Percentiles rank a stretch among this genome's conserved stretches.
phyloP scores from a whole-genome alignment of 2,113 vertebrate species.

The Thinocorus orbignyianus region DNA sequence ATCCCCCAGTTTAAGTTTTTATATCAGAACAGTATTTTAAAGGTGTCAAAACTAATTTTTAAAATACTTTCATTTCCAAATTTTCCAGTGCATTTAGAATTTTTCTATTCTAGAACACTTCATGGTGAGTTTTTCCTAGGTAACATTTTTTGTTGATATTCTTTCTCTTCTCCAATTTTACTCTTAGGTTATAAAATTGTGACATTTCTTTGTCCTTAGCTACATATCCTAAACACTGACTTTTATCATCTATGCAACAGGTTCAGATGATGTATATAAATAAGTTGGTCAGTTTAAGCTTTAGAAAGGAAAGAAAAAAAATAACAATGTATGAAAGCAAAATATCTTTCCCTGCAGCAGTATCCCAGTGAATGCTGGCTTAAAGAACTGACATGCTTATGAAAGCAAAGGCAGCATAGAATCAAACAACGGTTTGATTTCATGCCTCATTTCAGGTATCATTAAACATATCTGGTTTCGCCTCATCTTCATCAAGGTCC shows the following conservation, averaged over 20 bases:
- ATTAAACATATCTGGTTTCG: slow-evolving; percentile 32
- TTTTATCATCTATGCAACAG: background rate
- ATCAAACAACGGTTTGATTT: slow-evolving; percentile 53
- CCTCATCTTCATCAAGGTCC: slow-evolving; percentile 29
- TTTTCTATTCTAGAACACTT: background rate
- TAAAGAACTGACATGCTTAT: background rate
- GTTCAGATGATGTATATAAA: background rate
- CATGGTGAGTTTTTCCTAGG: background rate
- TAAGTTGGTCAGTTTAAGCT: background rate
- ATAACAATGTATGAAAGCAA: background rate
- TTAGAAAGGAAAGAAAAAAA: background rate
- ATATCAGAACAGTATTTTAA: background rate
- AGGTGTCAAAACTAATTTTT: background rate
- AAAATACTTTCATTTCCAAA: background rate
- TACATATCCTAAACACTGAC: background rate
- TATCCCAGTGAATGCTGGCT: background rate
- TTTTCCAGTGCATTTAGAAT: background rate
- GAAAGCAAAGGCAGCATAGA: slow-evolving; percentile 23
- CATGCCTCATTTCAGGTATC: slow-evolving; percentile 50
- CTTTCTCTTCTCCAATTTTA: background rate
- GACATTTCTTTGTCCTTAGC: background rate
- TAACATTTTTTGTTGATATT: background rate
- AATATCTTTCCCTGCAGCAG: background rate
- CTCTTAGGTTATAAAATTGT: background rate
- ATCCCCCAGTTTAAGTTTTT: background rate